Percentiles rank a stretch among this genome's conserved stretches.
These are phyloP conservation scores for Cirrhinus mrigala DNA, from an alignment of 2,797 vertebrate genomes.

Conservation along the genomic window DNA sequence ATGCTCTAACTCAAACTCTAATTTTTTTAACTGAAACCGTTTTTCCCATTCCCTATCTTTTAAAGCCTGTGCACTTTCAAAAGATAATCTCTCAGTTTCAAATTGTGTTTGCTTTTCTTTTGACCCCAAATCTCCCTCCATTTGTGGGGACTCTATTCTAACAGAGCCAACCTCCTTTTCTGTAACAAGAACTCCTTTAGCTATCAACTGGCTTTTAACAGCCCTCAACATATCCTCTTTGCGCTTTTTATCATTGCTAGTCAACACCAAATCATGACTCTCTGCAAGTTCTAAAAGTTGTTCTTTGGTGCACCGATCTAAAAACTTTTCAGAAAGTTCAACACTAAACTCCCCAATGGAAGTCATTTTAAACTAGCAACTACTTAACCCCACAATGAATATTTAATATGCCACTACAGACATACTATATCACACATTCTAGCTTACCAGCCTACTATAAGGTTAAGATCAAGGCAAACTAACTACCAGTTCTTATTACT, in stretches of 20 bases:
- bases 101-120: not conserved
- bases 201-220: not conserved
- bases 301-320: not conserved
- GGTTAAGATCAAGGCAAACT: too few relatives aligned
- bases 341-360: not conserved
- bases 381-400: not conserved
- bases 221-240: not conserved
- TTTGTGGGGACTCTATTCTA: not conserved
- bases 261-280: not conserved
- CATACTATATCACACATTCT: too few relatives aligned
- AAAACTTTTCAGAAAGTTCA: not conserved
- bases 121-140: not conserved
- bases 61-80: not conserved
- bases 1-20: not conserved
- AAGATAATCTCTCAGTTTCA: not conserved
- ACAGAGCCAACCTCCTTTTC: not conserved
- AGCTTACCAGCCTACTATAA: too few relatives aligned
- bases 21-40: not conserved
- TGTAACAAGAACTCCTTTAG: not conserved
- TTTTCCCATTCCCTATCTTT: not conserved
- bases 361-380: not conserved
- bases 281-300: constrained; percentile 1
- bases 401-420: not conserved
- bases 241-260: not conserved
- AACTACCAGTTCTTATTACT: too few relatives aligned